These are phyloP conservation scores for Scarus forsteni DNA, from an alignment of 2,797 vertebrate genomes.

Conservation along the genomic window DNA sequence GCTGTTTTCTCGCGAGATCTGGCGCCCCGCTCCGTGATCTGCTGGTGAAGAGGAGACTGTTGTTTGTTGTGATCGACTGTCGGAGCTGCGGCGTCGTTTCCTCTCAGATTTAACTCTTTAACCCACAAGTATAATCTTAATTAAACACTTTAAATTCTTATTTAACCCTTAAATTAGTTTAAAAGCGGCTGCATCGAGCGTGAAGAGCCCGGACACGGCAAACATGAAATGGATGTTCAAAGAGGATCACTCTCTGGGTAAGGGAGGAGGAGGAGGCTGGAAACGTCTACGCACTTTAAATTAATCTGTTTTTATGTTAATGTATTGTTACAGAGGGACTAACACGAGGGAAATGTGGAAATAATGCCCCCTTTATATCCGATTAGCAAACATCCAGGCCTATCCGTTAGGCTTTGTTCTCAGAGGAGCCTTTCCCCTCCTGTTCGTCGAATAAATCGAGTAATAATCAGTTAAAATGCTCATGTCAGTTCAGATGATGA, in stretches of 20 bases:
- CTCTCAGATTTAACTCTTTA: rapidly evolving
- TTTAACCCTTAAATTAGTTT: neutral
- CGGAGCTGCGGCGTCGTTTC: neutral
- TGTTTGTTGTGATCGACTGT: conserved; percentile 50
- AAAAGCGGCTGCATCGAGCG: conserved; percentile 35
- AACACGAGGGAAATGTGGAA: rapidly evolving
- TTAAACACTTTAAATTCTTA: neutral
- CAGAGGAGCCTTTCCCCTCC: neutral
- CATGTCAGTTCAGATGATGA: neutral
- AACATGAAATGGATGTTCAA: conserved; percentile 99
- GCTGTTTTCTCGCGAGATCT: too few species aligned
- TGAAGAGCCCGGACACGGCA: conserved; percentile 64
- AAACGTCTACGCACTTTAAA: neutral
- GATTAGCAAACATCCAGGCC: conserved; percentile 1
- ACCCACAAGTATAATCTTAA: neutral
- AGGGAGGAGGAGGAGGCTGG: conserved; percentile 50
- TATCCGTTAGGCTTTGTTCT: conserved; percentile 35
- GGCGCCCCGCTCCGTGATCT: neutral
- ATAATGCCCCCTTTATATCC: rapidly evolving
- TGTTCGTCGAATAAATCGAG: neutral
- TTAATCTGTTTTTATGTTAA: rapidly evolving
- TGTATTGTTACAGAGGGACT: rapidly evolving
- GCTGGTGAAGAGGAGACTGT: conserved; percentile 18
- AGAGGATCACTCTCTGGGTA: conserved; percentile 97
- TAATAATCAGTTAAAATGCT: neutral